Percentiles rank a stretch among this genome's conserved stretches.
phyloP scores from a whole-genome alignment of 2,113 vertebrate species.

The Crotalus viridis region DNA sequence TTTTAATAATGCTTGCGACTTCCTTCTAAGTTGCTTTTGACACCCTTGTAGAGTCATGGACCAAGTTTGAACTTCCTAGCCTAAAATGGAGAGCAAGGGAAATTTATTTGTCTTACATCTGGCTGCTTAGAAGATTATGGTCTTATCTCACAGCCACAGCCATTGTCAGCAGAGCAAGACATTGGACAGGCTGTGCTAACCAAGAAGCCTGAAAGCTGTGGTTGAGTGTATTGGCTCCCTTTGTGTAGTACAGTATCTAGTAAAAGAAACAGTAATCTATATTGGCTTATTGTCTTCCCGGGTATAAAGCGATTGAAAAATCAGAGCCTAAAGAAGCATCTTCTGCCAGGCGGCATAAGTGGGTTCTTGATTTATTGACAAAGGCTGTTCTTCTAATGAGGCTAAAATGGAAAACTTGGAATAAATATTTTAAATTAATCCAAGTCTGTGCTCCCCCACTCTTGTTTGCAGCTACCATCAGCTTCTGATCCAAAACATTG shows the following conservation, averaged over 20 bases:
- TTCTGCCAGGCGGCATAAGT: background rate
- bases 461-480: background rate
- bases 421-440: background rate
- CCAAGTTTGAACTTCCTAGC: background rate
- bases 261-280: background rate
- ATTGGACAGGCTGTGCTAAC: background rate
- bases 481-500: background rate
- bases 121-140: background rate
- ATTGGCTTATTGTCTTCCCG: background rate
- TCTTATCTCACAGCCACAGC: background rate
- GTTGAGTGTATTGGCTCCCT: background rate
- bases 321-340: background rate
- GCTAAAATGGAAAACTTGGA: background rate
- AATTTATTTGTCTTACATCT: background rate
- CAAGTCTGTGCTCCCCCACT: background rate
- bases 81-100: background rate
- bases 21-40: background rate
- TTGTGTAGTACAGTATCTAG: background rate
- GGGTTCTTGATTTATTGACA: background rate
- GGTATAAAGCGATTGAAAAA: background rate
- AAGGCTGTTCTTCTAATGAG: background rate
- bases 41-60: background rate
- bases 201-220: background rate
- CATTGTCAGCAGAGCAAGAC: background rate
- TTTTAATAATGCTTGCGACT: background rate